Percentiles rank a stretch among this genome's conserved stretches.
These are phyloP conservation scores for Hyaena hyaena DNA, from an alignment of 2,113 vertebrate genomes.

Conservation along the genomic window DNA sequence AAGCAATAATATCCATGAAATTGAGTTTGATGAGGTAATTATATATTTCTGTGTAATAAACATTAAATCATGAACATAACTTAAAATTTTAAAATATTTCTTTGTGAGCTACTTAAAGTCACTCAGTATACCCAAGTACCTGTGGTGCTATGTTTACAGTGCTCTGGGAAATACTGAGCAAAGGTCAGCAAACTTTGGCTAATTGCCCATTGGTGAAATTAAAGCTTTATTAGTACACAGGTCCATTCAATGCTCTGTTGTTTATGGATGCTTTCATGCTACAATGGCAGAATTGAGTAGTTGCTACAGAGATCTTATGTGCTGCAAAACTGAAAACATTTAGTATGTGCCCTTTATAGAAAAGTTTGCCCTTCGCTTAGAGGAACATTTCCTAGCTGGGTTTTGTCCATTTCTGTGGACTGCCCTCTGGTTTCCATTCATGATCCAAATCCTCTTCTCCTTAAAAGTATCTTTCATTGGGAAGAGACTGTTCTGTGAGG, in stretches of 20 bases:
- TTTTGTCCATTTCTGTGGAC: background rate
- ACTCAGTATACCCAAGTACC: background rate
- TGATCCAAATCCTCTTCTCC: background rate
- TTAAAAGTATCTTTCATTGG: background rate
- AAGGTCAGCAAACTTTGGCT: background rate
- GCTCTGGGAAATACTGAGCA: background rate
- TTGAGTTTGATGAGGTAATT: background rate
- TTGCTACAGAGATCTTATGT: background rate
- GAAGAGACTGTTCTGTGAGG: background rate
- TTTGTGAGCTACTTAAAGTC: background rate
- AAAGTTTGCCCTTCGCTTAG: background rate
- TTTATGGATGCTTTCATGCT: background rate
- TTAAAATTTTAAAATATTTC: slow-evolving; percentile 8
- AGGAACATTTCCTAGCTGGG: background rate
- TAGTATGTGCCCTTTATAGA: background rate
- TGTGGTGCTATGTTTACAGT: background rate
- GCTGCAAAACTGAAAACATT: background rate
- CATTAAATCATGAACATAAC: slow-evolving; percentile 13
- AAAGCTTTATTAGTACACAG: background rate
- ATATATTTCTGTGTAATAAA: slow-evolving; percentile 42
- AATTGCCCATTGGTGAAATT: background rate
- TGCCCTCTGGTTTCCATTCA: background rate
- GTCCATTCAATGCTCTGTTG: background rate
- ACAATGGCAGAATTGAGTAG: background rate
- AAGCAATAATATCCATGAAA: background rate